Evolutionary conservation across 2,888 invertebrate species (phyloP).

Genomic region (Caenorhabditis sp.): DNA sequence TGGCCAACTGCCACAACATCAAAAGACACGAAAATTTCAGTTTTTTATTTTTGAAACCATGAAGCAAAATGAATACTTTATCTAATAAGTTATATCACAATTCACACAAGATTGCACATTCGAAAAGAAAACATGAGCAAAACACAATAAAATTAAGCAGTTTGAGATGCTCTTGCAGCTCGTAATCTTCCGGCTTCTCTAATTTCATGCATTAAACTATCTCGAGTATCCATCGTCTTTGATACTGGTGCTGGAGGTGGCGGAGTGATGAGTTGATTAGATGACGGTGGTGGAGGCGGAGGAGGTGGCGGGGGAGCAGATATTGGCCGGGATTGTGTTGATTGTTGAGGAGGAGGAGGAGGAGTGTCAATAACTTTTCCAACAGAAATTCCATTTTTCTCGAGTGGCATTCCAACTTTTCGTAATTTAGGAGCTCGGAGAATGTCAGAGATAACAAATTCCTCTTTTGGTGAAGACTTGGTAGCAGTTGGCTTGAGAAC

Average conservation of each 20-base stretch:
- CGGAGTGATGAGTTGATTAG: background rate
- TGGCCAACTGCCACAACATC: background rate
- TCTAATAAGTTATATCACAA: no score
- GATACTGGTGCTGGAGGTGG: background rate
- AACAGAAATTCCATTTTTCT: conserved; percentile 29
- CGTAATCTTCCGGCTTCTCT: conserved; percentile 37
- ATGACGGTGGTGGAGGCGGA: conserved; percentile 24
- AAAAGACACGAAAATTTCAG: background rate
- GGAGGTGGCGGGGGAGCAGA: conserved; percentile 27
- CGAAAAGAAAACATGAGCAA: background rate
- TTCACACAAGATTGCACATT: background rate
- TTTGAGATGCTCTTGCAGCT: conserved; percentile 26
- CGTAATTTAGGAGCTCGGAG: conserved; percentile 21
- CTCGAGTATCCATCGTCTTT: conserved; percentile 17
- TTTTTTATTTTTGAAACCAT: background rate
- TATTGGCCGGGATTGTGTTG: conserved; percentile 6
- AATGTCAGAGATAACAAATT: conserved; percentile 27
- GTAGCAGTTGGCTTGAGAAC: background rate
- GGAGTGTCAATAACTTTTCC: conserved; percentile 26
- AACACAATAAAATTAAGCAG: conserved; percentile 9
- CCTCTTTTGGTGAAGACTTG: background rate
- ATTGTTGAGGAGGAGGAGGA: background rate
- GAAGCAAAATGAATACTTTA: background rate
- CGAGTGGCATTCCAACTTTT: conserved; percentile 39
- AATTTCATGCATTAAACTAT: conserved; percentile 35